phyloP scores from a whole-genome alignment of 2,113 vertebrate species.

The Corydoras sp. region DNA sequence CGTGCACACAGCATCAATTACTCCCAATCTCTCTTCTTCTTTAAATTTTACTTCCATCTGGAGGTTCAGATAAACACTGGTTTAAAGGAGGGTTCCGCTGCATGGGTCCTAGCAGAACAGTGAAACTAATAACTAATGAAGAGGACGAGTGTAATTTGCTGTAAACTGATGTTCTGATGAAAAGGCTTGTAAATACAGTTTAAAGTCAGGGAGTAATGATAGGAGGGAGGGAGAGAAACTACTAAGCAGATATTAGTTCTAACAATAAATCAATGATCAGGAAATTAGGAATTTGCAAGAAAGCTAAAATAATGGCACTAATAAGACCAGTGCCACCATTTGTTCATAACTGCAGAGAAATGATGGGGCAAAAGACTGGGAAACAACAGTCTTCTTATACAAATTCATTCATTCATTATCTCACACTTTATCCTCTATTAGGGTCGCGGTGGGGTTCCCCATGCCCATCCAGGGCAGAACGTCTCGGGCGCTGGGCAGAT shows the following conservation, averaged over 20 bases:
- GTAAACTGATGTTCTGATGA: slow-evolving; percentile 17
- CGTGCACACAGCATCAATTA: slow-evolving; percentile 14
- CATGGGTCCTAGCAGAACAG: slow-evolving; percentile 22
- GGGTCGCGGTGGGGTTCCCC: too few relatives aligned
- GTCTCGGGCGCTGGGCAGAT: too few relatives aligned
- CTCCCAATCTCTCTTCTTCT: slow-evolving; percentile 18
- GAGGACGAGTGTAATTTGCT: slow-evolving; percentile 18
- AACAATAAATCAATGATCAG: too few relatives aligned
- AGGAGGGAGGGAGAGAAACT: neutral
- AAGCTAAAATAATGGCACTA: neutral
- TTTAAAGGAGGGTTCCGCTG: neutral
- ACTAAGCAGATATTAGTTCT: too few relatives aligned
- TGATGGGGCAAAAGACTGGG: too few relatives aligned
- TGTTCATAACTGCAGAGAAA: too few relatives aligned
- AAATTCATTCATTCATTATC: too few relatives aligned
- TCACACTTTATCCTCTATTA: too few relatives aligned
- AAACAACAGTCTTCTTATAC: too few relatives aligned
- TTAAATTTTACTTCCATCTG: slow-evolving; percentile 25
- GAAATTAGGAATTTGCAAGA: neutral
- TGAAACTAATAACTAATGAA: slow-evolving; percentile 20
- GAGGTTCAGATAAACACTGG: slow-evolving; percentile 34
- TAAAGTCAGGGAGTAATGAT: neutral
- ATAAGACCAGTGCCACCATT: too few relatives aligned
- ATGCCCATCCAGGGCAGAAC: too few relatives aligned
- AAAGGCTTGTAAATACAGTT: neutral